Percentiles rank a stretch among this genome's conserved stretches.
Conservation (phyloP, 2,888 invertebrate species). For the Oeneis ivallda region DNA sequence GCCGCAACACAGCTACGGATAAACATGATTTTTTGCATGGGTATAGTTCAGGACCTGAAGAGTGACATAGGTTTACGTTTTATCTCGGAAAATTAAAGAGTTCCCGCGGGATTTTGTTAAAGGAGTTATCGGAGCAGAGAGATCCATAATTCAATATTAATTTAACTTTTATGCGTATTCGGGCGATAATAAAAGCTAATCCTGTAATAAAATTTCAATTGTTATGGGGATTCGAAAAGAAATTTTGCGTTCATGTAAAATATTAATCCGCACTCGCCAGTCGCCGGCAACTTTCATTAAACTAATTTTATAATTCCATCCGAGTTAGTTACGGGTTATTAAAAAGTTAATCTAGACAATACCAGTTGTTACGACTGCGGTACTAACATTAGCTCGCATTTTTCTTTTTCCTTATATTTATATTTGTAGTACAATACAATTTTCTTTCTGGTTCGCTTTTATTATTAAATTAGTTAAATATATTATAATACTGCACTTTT, state of each 20-base stretch:
- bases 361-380: conserved; percentile 22
- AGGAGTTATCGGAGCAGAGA: not conserved
- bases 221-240: conserved; percentile 18
- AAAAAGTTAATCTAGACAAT: conserved; percentile 27
- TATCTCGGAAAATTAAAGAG: too few relatives aligned
- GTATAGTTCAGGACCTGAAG: too few relatives aligned
- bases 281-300: conserved; percentile 20
- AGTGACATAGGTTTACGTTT: too few relatives aligned
- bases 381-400: conserved; percentile 8
- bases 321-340: conserved; percentile 24
- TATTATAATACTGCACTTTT: not conserved
- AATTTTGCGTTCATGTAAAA: conserved; percentile 9
- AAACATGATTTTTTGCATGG: too few relatives aligned
- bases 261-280: conserved; percentile 14
- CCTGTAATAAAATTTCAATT: conserved; percentile 11
- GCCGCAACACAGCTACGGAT: too few relatives aligned
- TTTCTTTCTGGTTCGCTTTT: conserved; percentile 12
- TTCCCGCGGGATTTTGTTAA: too few relatives aligned
- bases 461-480: not conserved
- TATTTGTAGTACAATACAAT: conserved; percentile 10
- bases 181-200: not conserved
- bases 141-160: conserved; percentile 9
- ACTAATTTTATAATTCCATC: conserved; percentile 25
- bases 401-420: conserved; percentile 6
- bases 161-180: not conserved